Percentiles rank a stretch among this genome's conserved stretches.
Evolutionary conservation across 2,113 vertebrate species (phyloP).

Genomic region (Vombatus ursinus): DNA sequence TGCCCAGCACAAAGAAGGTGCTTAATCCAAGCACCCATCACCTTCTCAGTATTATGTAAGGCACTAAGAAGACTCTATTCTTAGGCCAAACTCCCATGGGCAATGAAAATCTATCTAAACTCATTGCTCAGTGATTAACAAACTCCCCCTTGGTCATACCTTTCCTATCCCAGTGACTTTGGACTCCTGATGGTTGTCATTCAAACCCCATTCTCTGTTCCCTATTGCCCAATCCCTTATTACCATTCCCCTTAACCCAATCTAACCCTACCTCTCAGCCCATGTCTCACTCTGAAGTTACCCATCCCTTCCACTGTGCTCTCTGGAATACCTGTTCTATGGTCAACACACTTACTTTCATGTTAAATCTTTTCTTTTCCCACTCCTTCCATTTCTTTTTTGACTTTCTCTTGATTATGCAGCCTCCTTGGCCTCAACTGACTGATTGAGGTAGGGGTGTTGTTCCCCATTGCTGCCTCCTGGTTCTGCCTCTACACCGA

Average conservation of each 20-base stretch:
- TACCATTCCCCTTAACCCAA: neutral
- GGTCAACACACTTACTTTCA: neutral
- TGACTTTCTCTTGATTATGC: neutral
- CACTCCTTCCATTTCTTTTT: neutral
- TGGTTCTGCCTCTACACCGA: neutral
- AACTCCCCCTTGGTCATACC: neutral
- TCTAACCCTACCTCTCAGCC: neutral
- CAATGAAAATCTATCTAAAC: neutral
- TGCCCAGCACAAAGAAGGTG: neutral
- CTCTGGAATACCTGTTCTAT: neutral
- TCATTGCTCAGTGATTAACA: neutral
- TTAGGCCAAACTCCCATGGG: neutral
- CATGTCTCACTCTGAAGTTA: neutral
- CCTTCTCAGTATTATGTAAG: neutral
- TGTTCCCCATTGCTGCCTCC: neutral
- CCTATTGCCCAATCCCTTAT: neutral
- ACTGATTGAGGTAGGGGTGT: neutral
- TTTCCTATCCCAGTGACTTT: neutral
- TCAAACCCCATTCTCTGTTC: neutral
- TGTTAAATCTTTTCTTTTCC: neutral
- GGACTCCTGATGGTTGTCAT: neutral
- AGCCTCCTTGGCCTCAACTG: neutral
- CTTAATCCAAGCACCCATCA: neutral
- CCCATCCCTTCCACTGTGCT: neutral
- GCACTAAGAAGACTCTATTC: neutral